Conservation (phyloP, 2,888 invertebrate genomes). For the Diarsia dahlii region DNA sequence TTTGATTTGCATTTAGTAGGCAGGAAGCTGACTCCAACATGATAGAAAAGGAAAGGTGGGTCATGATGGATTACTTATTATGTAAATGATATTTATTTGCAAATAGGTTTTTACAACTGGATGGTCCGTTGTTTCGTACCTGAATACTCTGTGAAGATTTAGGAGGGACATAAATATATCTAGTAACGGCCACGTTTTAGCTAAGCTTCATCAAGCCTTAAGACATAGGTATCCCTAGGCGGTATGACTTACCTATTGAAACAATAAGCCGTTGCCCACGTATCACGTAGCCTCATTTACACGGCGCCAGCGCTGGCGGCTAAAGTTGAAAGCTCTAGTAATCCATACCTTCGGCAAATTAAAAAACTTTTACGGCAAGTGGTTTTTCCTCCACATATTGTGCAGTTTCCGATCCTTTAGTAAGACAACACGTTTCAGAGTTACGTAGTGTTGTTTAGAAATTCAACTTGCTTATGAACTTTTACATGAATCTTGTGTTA, state of each 20-base stretch:
- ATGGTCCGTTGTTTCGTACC: no score
- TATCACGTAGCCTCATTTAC: conserved; percentile 8
- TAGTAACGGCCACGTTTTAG: background rate
- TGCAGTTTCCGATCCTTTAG: conserved; percentile 21
- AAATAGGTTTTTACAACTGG: no score
- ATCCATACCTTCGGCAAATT: conserved; percentile 49
- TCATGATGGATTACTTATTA: no score
- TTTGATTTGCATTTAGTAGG: background rate
- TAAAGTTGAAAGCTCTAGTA: conserved; percentile 51
- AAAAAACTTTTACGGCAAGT: conserved; percentile 49
- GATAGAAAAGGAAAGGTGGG: background rate
- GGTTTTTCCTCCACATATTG: conserved; percentile 23
- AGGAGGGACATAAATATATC: background rate
- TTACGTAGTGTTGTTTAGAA: background rate
- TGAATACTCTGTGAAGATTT: no score
- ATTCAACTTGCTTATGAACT: background rate
- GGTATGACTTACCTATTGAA: background rate
- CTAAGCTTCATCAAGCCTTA: background rate
- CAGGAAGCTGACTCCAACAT: background rate
- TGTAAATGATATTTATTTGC: no score
- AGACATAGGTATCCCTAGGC: background rate
- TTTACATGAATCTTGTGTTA: no score
- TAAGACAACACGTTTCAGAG: conserved; percentile 16
- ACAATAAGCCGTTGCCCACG: conserved; percentile 9
- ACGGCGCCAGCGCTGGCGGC: conserved; percentile 1